Percentiles rank a stretch among this genome's conserved stretches.
These are phyloP conservation scores for Gorilla gorilla DNA, from an alignment of 2,113 vertebrate genomes.

Conservation along the genomic window DNA sequence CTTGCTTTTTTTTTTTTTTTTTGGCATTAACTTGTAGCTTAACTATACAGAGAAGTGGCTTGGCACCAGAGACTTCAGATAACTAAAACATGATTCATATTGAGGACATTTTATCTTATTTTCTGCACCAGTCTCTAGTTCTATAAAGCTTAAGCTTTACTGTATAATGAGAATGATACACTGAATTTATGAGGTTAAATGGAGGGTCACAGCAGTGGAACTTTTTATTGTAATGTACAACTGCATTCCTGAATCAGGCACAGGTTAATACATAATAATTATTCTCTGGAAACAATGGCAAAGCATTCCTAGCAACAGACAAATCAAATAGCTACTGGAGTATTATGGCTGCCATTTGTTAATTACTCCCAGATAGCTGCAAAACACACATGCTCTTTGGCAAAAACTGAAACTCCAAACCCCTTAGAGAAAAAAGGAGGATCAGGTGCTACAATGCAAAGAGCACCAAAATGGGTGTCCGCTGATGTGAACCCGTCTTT, in stretches of 20 bases:
- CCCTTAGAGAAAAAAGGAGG: background rate
- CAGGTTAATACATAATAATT: background rate
- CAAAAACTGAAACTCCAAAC: background rate
- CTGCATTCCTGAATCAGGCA: background rate
- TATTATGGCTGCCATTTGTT: background rate
- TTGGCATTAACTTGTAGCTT: background rate
- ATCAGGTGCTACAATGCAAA: background rate
- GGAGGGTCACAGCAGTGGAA: background rate
- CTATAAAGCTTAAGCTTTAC: background rate
- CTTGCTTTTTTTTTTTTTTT: background rate
- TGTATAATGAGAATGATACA: background rate
- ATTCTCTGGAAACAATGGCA: background rate
- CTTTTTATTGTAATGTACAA: background rate
- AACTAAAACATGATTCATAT: background rate
- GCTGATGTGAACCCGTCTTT: background rate
- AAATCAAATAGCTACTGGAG: background rate
- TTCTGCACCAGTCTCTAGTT: background rate
- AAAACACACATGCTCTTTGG: background rate
- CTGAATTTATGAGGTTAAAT: background rate
- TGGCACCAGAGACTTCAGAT: background rate
- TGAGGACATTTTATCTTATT: background rate
- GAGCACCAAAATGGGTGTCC: background rate
- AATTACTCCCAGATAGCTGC: background rate
- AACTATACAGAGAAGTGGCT: background rate
- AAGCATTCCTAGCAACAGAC: background rate